Evolutionary conservation across 1,140 invertebrate genomes (phyloP).

Genomic region (Bombus breviceps): DNA sequence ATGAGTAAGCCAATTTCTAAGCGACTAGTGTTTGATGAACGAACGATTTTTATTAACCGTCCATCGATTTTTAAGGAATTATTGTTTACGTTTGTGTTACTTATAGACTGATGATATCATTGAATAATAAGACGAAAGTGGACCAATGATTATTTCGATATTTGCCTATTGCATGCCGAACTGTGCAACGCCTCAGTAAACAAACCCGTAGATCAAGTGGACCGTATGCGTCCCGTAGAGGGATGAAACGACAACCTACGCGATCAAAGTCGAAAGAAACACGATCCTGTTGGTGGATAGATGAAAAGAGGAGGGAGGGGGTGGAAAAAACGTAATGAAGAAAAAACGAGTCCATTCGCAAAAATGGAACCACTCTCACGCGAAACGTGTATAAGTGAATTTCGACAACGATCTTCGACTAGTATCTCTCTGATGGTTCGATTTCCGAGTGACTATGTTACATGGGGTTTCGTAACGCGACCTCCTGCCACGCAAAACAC

Average conservation of each 20-base stretch:
- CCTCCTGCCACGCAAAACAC: conserved; percentile 66
- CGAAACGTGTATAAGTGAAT: conserved; percentile 24
- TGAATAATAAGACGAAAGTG: too few species aligned
- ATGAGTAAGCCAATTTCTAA: too few species aligned
- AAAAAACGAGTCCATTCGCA: not conserved
- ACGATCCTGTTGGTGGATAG: not conserved
- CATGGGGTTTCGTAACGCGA: conserved; percentile 30
- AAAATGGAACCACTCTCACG: not conserved
- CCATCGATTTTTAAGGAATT: too few species aligned
- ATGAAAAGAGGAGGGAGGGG: not conserved
- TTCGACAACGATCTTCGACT: not conserved
- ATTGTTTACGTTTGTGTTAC: too few species aligned
- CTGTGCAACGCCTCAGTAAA: conserved; percentile 36
- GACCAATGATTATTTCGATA: too few species aligned
- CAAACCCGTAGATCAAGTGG: conserved; percentile 61
- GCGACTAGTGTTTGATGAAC: too few species aligned
- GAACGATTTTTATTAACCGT: too few species aligned
- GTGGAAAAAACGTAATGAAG: not conserved
- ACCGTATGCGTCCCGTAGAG: conserved; percentile 8
- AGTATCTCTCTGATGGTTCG: not conserved
- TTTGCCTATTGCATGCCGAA: too few species aligned
- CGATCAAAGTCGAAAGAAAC: conserved; percentile 19
- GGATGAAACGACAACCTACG: not conserved
- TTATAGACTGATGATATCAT: too few species aligned
- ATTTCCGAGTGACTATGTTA: conserved; percentile 1